Conservation (phyloP, 2,888 invertebrate species). For the Desoria tigrina region DNA sequence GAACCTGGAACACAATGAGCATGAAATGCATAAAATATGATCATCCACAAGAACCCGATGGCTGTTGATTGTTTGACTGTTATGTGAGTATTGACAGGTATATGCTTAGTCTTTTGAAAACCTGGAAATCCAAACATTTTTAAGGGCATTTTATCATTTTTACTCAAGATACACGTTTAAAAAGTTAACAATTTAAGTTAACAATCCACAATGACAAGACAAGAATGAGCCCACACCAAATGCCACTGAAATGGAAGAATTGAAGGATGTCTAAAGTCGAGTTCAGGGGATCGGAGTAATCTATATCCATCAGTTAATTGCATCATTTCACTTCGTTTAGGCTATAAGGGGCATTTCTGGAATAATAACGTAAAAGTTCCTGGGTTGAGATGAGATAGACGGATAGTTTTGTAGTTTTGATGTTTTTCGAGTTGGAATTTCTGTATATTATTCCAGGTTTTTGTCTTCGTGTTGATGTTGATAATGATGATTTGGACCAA, state of each 20-base stretch:
- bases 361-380: too few relatives aligned
- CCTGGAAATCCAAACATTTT: too few relatives aligned
- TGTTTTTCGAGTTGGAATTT: background rate
- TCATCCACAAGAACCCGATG: background rate
- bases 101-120: too few relatives aligned
- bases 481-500: slow-evolving; percentile 26
- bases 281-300: slow-evolving; percentile 1
- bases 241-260: too few relatives aligned
- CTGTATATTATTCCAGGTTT: background rate
- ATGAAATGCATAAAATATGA: slow-evolving; percentile 4
- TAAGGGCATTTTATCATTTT: too few relatives aligned
- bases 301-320: slow-evolving; percentile 7
- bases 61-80: too few relatives aligned
- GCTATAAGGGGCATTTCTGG: background rate
- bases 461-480: background rate
- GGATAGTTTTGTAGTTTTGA: background rate
- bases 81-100: background rate
- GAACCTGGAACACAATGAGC: background rate
- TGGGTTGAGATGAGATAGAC: too few relatives aligned
- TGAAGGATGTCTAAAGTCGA: background rate
- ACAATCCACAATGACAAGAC: slow-evolving; percentile 3
- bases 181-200: slow-evolving; percentile 2
- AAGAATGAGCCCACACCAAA: slow-evolving; percentile 7
- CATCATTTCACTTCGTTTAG: slow-evolving; percentile 7
- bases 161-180: too few relatives aligned